Base-by-base conservation (phyloP, 2,113 vertebrate species). In the Seriola rivoliana region DNA sequence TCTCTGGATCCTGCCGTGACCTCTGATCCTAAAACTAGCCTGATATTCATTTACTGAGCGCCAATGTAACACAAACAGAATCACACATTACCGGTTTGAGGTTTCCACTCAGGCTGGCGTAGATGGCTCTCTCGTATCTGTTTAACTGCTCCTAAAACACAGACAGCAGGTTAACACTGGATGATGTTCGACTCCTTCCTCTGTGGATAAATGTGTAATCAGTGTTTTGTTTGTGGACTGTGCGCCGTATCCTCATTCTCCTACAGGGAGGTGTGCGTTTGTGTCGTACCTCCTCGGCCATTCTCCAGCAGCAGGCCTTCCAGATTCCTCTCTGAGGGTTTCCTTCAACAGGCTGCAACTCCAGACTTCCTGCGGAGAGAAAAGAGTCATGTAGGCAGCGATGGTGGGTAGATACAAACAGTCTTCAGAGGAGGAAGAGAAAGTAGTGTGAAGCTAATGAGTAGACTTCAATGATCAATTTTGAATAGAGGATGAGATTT, bases 261-360 rank as follows among this genome's bases (percentile, higher is more conserved):
- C 44, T 5, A 7, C 16, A 19, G 16, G 16, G 16, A 50, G 54
- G 32, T 55, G 23, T 40, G 29, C 5, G 16, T 40, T 16, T n/a
- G 23, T 11, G 23, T 60, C 4, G 1, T 58, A 99, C 98, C 94
- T 98, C 97, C 88, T 98, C 98, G 67, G 98, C 97, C 97, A 99
- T 96, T 68, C 97, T 96, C 98, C 98, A 99, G 81, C 97, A 99
- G 84, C 97, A 97, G 62, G 95, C 94, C 95, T 99, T 99, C 98
- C 98, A 99, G 90, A 99, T 96, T 38, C 96, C 95, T 73, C 98
- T 94, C 25, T 99, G 96, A 9, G 98, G 97, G 93, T 99, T 99
- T 64, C 98, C 98, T 93, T 99, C 96, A 23, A 99, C 97, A 3
- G 96, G 95, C 78, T 96, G 95, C 83, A 99, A 72, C 85, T 96